Percentiles rank a stretch among this genome's conserved stretches.
phyloP scores from a whole-genome alignment of 92 coral and sea anemone species.

The Galaxea fascicularis region DNA sequence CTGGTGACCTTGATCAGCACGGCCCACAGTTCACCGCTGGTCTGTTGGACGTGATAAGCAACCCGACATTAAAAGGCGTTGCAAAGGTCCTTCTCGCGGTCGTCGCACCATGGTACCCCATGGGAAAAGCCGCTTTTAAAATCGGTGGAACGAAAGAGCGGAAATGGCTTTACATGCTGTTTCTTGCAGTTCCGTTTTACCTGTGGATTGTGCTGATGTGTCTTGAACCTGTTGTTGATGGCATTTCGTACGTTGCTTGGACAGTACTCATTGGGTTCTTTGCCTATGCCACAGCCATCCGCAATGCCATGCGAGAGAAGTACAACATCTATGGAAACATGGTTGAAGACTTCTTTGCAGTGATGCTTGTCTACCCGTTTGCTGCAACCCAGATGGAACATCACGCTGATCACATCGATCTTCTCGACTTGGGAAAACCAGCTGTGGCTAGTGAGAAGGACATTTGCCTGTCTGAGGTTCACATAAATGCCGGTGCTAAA shows the following conservation, averaged over 20 bases:
- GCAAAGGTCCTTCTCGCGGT: constrained; percentile 57
- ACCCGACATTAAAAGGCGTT: constrained; percentile 40
- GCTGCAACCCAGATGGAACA: constrained; percentile 87
- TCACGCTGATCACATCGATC: constrained; percentile 57
- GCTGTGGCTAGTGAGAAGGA: not conserved
- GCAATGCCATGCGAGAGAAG: constrained; percentile 80
- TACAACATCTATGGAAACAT: constrained; percentile 78
- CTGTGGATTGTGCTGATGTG: constrained; percentile 65
- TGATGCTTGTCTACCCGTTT: constrained; percentile 75
- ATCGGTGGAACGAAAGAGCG: constrained; percentile 46
- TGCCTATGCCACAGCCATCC: constrained; percentile 74
- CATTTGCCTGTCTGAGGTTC: constrained; percentile 21
- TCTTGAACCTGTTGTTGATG: constrained; percentile 63
- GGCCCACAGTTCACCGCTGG: constrained; percentile 72
- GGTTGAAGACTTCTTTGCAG: constrained; percentile 77
- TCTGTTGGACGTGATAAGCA: constrained; percentile 50
- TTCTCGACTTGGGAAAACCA: not conserved
- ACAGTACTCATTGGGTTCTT: constrained; percentile 70
- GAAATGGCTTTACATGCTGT: constrained; percentile 59
- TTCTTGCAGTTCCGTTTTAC: constrained; percentile 69
- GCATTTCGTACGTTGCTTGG: constrained; percentile 79
- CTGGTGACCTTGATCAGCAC: constrained; percentile 70
- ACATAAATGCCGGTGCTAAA: constrained; percentile 4
- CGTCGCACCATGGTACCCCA: constrained; percentile 74
- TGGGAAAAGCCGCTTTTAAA: constrained; percentile 76